phyloP scores from a whole-genome alignment of 2,888 invertebrate genomes.

The Ferdinandea cuprea region DNA sequence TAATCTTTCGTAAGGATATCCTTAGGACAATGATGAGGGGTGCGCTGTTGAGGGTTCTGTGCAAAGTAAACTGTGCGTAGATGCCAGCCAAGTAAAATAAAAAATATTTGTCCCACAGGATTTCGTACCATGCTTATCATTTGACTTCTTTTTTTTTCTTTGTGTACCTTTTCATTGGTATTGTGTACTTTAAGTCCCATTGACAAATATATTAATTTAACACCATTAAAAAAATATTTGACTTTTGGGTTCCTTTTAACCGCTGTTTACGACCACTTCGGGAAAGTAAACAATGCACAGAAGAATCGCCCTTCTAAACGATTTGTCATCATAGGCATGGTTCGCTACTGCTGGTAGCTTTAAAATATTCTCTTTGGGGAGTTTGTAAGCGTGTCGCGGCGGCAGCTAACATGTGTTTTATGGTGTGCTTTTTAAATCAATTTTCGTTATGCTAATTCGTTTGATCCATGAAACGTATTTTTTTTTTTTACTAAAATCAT shows the following conservation, averaged over 20 bases:
- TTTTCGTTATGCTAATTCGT: slow-evolving; percentile 43
- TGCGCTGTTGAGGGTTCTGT: slow-evolving; percentile 43
- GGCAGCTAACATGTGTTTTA: neutral
- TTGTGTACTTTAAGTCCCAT: slow-evolving; percentile 46
- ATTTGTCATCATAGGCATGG: slow-evolving; percentile 31
- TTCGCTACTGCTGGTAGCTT: too few species aligned
- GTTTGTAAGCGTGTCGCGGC: neutral
- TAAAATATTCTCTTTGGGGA: slow-evolving; percentile 28
- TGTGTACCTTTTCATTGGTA: slow-evolving; percentile 16
- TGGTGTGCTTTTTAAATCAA: slow-evolving; percentile 35
- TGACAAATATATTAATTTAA: slow-evolving; percentile 64
- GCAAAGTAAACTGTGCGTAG: slow-evolving; percentile 68
- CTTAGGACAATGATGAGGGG: slow-evolving; percentile 33
- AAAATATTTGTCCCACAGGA: slow-evolving; percentile 58
- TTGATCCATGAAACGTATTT: slow-evolving; percentile 19
- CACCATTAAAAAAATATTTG: slow-evolving; percentile 67
- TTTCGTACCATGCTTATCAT: slow-evolving; percentile 30
- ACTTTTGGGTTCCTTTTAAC: slow-evolving; percentile 64
- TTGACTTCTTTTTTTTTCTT: neutral
- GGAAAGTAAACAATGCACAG: slow-evolving; percentile 31
- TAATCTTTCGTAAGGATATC: slow-evolving; percentile 67
- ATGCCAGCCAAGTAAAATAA: slow-evolving; percentile 61
- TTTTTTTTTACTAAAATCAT: neutral
- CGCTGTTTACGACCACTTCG: slow-evolving; percentile 50
- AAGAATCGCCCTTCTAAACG: slow-evolving; percentile 33